These are phyloP conservation scores for Corythaixoides concolor DNA, from an alignment of 2,113 vertebrate species.

Conservation along the genomic window DNA sequence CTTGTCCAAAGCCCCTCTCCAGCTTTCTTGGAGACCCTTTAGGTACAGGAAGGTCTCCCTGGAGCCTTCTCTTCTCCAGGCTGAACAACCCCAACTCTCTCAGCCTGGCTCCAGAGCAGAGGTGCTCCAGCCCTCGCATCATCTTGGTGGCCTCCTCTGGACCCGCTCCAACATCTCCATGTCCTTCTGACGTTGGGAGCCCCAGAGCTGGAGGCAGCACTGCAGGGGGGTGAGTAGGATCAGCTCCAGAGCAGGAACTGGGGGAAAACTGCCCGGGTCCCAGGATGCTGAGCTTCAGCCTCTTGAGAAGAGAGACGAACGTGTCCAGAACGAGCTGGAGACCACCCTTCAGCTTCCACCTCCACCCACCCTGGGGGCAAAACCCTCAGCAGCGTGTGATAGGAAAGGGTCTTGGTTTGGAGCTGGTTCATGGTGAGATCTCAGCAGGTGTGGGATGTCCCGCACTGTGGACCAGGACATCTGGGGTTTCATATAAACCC, in stretches of 20 bases:
- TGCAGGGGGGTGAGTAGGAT: accelerated
- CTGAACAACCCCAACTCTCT: no score
- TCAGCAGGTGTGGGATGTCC: not conserved
- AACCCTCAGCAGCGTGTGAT: not conserved
- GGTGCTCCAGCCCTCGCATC: no score
- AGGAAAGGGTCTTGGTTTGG: not conserved
- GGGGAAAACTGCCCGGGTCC: not conserved
- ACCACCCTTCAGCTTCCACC: not conserved
- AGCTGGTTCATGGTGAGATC: not conserved
- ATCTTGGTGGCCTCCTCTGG: no score
- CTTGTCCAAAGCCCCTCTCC: no score
- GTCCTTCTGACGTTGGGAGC: no score
- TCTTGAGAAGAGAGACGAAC: not conserved
- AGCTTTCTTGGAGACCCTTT: no score
- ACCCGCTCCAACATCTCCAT: no score
- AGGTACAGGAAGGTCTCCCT: no score
- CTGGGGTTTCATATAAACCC: not conserved
- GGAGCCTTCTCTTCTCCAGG: no score
- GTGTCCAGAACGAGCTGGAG: not conserved
- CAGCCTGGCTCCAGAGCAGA: no score
- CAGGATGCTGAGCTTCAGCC: not conserved
- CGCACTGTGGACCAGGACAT: not conserved
- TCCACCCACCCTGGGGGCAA: not conserved
- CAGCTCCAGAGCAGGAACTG: accelerated
- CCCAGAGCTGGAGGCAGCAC: no score